Evolutionary conservation across 1,140 invertebrate genomes (phyloP), one percentile per base, ranked within the genome.

Genomic region (Drosophila mayri): DNA sequence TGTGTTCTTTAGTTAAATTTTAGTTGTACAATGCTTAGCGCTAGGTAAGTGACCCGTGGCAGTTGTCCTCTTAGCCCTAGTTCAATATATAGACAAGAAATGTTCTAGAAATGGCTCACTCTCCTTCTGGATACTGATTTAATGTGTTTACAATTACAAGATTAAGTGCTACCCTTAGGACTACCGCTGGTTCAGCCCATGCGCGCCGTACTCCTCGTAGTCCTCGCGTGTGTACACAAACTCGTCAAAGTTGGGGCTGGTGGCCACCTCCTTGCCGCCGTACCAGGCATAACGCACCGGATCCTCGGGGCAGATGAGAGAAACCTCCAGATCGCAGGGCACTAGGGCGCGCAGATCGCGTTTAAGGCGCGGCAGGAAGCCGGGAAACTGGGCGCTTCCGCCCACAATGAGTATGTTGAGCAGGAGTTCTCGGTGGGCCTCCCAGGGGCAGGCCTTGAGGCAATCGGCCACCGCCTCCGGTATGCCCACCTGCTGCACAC

Each of bases 341-440:
- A 97, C 95, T 71, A 97, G 93, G 20, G 95, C 94, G 71, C 98
- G 93, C 0, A 99, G 94, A 92, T 99, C 98, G 44, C 95, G 95
- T 60, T 95, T 95, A 49, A 99, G 93, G 87, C 98, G 93, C 18
- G 98, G 95, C 76, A 95, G 93, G 91, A 99, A 98, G 38, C 97
- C 97, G 1, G 96, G 95, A 92, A 98, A 97, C 44, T 95, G 94
- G 1, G 95, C 94, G 90, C 96, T 98, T 3, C 99, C 99, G n/a
- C 99, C 99, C 54, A 96, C 97, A 11, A 99, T 93, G 35, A 99
- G 91, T 74, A 99, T 98, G 93, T 99, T 99, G 25, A 95, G 95
- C 41, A 97, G 95, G 54, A 99, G 94, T 93, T 96, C 96, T n/a
- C 96, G 95, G 90, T 95, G 96, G 60, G 97, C 95, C 88, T 97